Evolutionary conservation across 2,113 vertebrate species (phyloP), one percentile per base, ranked within the genome.

Genomic region (Perca flavescens): DNA sequence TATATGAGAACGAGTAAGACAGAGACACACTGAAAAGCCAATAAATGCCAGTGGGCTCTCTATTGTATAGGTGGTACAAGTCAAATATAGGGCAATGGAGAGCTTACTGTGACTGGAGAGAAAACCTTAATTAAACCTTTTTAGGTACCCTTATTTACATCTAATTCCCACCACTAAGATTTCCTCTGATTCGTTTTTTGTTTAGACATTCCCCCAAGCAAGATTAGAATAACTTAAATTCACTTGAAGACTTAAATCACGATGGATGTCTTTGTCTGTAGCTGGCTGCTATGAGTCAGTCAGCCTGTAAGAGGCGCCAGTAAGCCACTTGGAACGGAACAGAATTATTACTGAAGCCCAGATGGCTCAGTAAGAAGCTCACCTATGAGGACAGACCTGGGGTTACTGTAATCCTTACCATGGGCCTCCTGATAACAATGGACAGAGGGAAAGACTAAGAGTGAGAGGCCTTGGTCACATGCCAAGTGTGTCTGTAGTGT

Each of bases 391-490:
- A 91, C 89, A 80, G 90, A 90, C 89, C 85, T 85, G 83, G 85
- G 91, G 90, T 91, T 91, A 92, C 92, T 90, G 86, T 93, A 93
- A 93, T 93, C 93, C 93, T 83, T 80, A 90, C 85, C 77, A 84
- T 80, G 90, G 88, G 86, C 87, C 88, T 91, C 82, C 84, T 84
- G 86, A 84, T 84, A 88, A 78, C 79, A 71, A 74, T 72, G 79
- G 91, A 88, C 89, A 84, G 79, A 89, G 74, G 77, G 86, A 84
- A 64, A 80, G 81, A 80, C 82, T 75, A 62, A 83, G 84, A 91
- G 82, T 80, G 88, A 90, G 83, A 86, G 71, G 76, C 57, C 62
- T 84, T 92, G 91, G 88, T 92, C 79, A 49, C 60, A 82, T 58
- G 93, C 92, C 93, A 93, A 86, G 43, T 77, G 74, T 65, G 77